These are phyloP conservation scores for Mactra quadrangularis DNA, from an alignment of 1,140 invertebrate species.

Conservation along the genomic window DNA sequence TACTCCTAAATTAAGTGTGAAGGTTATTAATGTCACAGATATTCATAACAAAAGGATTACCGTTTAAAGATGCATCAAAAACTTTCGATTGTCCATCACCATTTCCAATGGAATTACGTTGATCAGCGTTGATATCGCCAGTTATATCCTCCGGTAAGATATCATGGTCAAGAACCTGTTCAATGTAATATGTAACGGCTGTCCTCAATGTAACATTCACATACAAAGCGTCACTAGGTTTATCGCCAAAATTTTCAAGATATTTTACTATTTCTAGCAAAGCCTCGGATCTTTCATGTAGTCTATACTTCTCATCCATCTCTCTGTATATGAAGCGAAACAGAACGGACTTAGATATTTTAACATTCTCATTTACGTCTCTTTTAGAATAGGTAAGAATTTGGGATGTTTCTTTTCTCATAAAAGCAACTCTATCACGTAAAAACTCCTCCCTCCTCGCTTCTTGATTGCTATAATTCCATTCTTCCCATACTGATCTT, in stretches of 20 bases:
- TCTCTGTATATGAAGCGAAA: neutral
- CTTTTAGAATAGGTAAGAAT: neutral
- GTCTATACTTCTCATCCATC: neutral
- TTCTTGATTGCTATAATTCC: slow-evolving; percentile 6
- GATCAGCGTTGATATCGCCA: no score
- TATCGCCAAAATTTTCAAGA: neutral
- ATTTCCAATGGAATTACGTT: no score
- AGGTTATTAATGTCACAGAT: no score
- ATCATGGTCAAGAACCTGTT: slow-evolving; percentile 1
- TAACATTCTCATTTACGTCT: neutral
- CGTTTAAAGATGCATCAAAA: no score
- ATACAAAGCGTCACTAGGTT: neutral
- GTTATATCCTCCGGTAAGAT: neutral
- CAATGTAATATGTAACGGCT: slow-evolving; percentile 3
- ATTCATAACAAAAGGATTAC: no score
- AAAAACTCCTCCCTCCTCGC: slow-evolving; percentile 4
- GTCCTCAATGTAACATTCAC: neutral
- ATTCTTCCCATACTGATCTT: slow-evolving; percentile 10
- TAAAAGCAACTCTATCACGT: slow-evolving; percentile 1
- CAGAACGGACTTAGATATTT: neutral
- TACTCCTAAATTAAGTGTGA: no score
- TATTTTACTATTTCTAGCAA: neutral
- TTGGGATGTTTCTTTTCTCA: slow-evolving; percentile 1
- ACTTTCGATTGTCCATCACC: no score
- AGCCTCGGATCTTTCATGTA: neutral